Base-by-base conservation (phyloP, 2,888 invertebrate species). In the Zaprionus bogoriensis region DNA sequence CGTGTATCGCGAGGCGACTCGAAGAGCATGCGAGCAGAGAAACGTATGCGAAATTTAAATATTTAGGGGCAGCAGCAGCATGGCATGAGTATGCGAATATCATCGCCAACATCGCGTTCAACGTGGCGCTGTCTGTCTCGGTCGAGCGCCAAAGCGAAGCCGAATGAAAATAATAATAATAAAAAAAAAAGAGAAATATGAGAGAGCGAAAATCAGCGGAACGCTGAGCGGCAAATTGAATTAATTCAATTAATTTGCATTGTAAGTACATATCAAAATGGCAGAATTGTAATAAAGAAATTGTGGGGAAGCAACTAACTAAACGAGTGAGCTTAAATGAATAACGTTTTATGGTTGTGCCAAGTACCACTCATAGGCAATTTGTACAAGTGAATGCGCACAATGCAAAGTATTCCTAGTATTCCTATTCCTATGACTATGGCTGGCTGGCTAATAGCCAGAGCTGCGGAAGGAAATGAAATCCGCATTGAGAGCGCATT, bases 171-270 rank as follows among this genome's bases (percentile, higher is more conserved):
- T 36, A 39, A 6, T 51, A 28, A 23, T n/a, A 9, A 54, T 58
- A 45, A 27, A 51, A 27, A 38, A n/a, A 46, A 32, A 28, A 30
- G 17, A 41, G 27, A 23, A 23, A 57, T 14, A 28, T 7, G 6
- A 17, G 10, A 42, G 23, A 41, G 46, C 28, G 32, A 45, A 39
- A 60, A 47, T 72, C 72, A 71, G 60, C 72, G 50, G 42, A 51
- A 59, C 60, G 61, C 54, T 67, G 65, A 20, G 54, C 57, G 59
- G 55, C 67, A 87, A 88, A 88, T 88, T 88, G 80, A 88, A 88
- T 88, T 87, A 88, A 88, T 87, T 88, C 80, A 88, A 88, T 88
- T 87, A 88, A 87, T 88, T 87, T 87, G 88, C 85, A 88, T 88
- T 88, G 83, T 85, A 82, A 82, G 82, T 80, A 80, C 72, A 72